Evolutionary conservation across 1,140 invertebrate genomes (phyloP).

Genomic region (Platorchestia sp.): DNA sequence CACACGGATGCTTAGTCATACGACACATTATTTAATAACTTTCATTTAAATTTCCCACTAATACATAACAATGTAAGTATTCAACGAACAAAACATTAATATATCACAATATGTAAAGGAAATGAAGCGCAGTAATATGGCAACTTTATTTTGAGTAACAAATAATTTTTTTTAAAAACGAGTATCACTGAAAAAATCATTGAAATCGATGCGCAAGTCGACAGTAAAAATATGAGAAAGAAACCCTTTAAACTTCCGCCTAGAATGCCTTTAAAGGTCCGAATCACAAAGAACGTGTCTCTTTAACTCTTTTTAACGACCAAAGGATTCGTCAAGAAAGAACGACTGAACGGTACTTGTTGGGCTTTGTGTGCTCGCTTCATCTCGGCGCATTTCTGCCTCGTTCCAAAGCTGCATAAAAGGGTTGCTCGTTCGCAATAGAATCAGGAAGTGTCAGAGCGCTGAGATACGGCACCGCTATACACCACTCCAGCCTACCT

Average conservation of each 20-base stretch:
- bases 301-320: constrained; percentile 25
- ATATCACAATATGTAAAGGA: background rate
- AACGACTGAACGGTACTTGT: background rate
- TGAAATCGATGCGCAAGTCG: no score
- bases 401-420: background rate
- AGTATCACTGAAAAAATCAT: no score
- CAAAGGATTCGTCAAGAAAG: background rate
- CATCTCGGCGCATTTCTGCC: background rate
- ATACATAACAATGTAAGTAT: background rate
- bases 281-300: constrained; percentile 1
- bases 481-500: background rate
- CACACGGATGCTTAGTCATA: background rate
- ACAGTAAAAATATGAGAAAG: background rate
- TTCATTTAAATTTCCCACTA: background rate
- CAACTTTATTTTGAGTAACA: background rate
- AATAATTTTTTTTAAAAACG: background rate
- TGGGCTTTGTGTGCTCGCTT: background rate
- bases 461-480: background rate
- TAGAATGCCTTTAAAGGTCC: background rate
- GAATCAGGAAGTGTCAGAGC: background rate
- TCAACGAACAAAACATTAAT: background rate
- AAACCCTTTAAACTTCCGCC: constrained; percentile 29
- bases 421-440: constrained; percentile 14
- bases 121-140: background rate
- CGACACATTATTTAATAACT: background rate